Base-by-base conservation (phyloP, 2,113 vertebrate species). In the Podarcis cretensis region DNA sequence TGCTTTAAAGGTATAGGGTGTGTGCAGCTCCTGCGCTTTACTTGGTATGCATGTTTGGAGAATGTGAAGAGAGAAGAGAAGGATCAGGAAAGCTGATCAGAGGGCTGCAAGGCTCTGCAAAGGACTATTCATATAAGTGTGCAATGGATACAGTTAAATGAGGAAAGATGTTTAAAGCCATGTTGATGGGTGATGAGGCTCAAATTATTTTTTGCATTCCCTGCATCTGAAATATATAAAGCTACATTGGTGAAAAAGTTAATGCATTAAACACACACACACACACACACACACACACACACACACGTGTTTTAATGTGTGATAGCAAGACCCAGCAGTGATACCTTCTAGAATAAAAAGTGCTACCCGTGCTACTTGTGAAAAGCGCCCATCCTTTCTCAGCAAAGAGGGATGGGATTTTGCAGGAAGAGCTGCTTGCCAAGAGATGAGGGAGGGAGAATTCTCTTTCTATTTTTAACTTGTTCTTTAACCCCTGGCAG, bases 391-490 rank as follows among this genome's bases (percentile, higher is more conserved):
- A 57, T 48, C 6, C 59, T 54, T 69, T 27, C 32, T 21, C 59
- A 63, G 27, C 27, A 76, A 83, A 65, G n/a, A 87, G 9, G n/a
- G 69, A 57, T 4, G 43, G 30, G 57, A 32, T 80, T 88, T 83
- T 88, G 59, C 73, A 35, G 71, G 27, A 66, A 75, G 57, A 83
- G 14, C 21, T 76, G 37, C 71, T 66, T 66, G 37, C 57, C 59
- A 76, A 27, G 20, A 32, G 37, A 65, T 48, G 57, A 23, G 10
- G 71, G 80, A 66, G 27, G 71, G 30, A 76, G 37, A 83, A 18
- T 30, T 30, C 9, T 59, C 27, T 4, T 81, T 43, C 48, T 88
- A 88, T 88, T 88, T 88, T 83, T 88, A 76, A 48, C 14, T 88
- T 30, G 18, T 83, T 37, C 20, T 83, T 88, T 88, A 82, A 83